Conservation (phyloP, 2,888 invertebrate genomes). For the Microctonus aethiopoides region DNA sequence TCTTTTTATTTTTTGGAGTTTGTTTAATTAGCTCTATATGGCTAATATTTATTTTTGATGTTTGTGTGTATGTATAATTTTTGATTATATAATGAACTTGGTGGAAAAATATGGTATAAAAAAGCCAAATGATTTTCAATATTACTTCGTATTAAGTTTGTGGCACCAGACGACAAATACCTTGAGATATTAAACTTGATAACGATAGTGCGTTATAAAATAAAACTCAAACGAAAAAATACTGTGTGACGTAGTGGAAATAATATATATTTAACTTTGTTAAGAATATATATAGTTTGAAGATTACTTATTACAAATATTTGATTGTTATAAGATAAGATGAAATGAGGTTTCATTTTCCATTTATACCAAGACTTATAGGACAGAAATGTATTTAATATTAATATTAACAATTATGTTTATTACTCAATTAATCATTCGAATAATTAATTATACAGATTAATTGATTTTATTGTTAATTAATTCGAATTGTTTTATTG, state of each 20-base stretch:
- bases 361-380: not conserved
- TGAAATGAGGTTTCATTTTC: not conserved
- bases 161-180: conserved; percentile 53
- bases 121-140: conserved; percentile 2
- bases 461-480: too few species aligned
- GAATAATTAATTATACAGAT: too few species aligned
- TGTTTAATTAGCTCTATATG: too few species aligned
- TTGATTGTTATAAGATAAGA: not conserved
- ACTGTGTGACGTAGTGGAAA: not conserved
- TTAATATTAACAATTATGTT: not conserved
- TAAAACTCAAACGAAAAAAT: conserved; percentile 38
- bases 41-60: too few species aligned
- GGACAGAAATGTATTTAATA: too few species aligned
- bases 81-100: too few species aligned
- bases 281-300: not conserved
- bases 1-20: too few species aligned
- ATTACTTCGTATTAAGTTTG: not conserved
- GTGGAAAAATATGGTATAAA: not conserved
- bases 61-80: too few species aligned
- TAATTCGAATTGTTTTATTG: too few species aligned
- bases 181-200: conserved; percentile 47
- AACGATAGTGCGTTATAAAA: conserved; percentile 35
- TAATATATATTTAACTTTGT: not conserved
- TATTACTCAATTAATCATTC: too few species aligned
- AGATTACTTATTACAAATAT: not conserved